Evolutionary conservation across 1,140 invertebrate species (phyloP).

Genomic region (Carposina sasakii): DNA sequence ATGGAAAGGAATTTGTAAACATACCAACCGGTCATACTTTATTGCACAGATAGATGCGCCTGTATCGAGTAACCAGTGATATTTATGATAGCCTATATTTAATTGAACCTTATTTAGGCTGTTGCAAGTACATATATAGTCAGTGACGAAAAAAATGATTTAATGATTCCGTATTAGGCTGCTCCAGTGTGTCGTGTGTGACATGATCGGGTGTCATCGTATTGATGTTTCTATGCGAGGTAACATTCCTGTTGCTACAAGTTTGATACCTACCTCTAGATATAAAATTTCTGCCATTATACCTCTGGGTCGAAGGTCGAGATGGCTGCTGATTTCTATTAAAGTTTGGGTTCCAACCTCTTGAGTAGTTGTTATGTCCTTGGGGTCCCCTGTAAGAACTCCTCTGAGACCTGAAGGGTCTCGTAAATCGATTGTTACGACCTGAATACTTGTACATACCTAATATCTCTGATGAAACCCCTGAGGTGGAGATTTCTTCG

Average conservation of each 20-base stretch:
- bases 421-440: neutral
- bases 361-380: neutral
- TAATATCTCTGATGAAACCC: neutral
- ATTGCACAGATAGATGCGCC: neutral
- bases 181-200: neutral
- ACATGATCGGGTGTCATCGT: neutral
- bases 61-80: neutral
- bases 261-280: neutral
- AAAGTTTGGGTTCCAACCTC: too few species aligned
- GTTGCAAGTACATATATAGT: neutral
- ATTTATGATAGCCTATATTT: neutral
- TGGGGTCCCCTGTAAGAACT: neutral
- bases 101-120: neutral
- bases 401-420: neutral
- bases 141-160: slow-evolving; percentile 3
- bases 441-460: neutral
- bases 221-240: neutral
- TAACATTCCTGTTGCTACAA: neutral
- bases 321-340: too few species aligned
- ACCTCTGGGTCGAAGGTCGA: neutral
- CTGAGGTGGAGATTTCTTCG: slow-evolving; percentile 1
- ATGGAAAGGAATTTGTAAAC: neutral
- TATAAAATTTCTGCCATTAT: neutral
- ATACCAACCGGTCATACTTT: neutral
- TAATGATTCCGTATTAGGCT: neutral